These are phyloP conservation scores for Numenius phaeopus DNA, from an alignment of 2,797 vertebrate genomes.

Conservation along the genomic window DNA sequence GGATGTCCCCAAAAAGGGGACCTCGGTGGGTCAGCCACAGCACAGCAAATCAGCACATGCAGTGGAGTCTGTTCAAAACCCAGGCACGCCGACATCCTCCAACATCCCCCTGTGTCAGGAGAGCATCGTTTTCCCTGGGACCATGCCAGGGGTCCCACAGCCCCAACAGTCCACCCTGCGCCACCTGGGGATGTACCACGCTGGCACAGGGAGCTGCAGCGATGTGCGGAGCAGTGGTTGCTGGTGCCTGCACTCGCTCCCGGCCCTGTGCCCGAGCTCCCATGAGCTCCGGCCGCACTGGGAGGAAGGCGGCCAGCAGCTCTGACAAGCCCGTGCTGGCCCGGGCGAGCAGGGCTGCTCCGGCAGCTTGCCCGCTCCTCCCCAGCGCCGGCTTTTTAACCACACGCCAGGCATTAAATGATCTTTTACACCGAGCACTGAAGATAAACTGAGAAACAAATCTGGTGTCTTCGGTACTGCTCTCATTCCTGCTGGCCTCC, in stretches of 20 bases:
- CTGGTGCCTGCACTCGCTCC: fast-evolving
- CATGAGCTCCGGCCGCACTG: background rate
- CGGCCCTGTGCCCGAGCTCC: background rate
- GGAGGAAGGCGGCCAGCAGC: background rate
- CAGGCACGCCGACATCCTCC: background rate
- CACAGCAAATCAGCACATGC: background rate
- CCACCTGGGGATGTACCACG: fast-evolving
- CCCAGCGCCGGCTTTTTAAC: conserved; percentile 24
- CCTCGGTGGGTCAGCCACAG: background rate
- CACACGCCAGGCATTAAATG: background rate
- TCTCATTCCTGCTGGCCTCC: background rate
- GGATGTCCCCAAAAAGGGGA: background rate
- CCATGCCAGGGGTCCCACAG: background rate
- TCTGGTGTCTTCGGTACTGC: background rate
- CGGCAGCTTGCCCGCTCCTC: background rate
- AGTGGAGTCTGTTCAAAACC: background rate
- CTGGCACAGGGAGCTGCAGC: background rate
- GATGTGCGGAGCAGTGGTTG: background rate
- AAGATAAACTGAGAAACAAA: background rate
- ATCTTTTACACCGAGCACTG: background rate
- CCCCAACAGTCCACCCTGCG: background rate
- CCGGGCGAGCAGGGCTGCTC: background rate
- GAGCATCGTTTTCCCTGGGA: background rate
- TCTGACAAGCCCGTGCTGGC: conserved; percentile 46
- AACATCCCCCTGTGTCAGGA: background rate